Evolutionary conservation across 2,113 vertebrate species (phyloP).

Genomic region (Alectura lathami): DNA sequence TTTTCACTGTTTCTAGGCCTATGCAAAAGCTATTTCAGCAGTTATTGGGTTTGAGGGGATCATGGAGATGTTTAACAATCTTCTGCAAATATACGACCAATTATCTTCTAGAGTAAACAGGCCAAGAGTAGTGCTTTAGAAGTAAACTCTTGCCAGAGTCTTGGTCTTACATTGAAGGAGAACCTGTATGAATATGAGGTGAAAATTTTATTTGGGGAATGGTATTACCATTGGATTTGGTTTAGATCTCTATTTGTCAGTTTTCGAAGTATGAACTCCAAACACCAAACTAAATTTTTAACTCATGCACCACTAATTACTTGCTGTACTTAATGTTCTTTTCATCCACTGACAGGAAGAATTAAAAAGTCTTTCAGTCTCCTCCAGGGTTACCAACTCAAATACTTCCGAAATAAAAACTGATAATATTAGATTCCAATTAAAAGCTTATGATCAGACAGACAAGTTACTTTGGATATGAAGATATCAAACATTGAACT

Average conservation of each 20-base stretch:
- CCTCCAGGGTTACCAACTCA: background rate
- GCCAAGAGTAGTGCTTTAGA: background rate
- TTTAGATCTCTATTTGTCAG: background rate
- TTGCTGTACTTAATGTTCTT: background rate
- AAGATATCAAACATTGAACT: background rate
- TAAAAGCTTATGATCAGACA: background rate
- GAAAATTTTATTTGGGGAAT: background rate
- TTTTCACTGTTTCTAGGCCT: background rate
- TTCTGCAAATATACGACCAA: background rate
- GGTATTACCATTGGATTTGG: background rate
- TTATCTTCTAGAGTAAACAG: background rate
- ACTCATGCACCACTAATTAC: background rate
- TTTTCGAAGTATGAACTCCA: background rate
- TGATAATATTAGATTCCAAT: background rate
- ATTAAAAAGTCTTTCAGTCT: background rate
- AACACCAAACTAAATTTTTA: background rate
- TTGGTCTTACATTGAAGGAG: background rate
- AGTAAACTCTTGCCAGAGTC: background rate
- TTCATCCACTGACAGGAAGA: background rate
- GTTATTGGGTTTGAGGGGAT: background rate
- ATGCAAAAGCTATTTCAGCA: background rate
- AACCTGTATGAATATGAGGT: background rate
- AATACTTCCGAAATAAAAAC: background rate
- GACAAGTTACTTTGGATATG: background rate
- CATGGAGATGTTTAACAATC: background rate